phyloP scores from a whole-genome alignment of 2,888 invertebrate genomes.

The Zeuzera pyrina region DNA sequence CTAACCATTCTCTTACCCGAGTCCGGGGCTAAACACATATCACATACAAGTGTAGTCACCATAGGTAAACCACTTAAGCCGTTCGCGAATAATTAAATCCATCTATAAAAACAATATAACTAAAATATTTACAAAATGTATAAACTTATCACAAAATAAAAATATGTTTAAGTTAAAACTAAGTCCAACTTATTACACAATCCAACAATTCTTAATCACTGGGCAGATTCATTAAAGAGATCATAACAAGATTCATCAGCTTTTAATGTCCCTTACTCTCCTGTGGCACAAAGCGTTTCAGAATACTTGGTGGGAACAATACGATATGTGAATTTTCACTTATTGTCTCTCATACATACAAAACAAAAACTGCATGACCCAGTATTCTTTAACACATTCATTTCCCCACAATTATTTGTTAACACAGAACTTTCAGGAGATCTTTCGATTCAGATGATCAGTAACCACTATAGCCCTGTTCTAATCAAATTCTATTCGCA shows the following conservation, averaged over 20 bases:
- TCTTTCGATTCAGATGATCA: conserved; percentile 33
- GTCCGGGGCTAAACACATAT: conserved; percentile 41
- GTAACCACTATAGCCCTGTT: conserved; percentile 7
- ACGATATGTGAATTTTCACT: conserved; percentile 64
- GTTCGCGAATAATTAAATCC: conserved; percentile 37
- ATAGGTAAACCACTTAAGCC: conserved; percentile 42
- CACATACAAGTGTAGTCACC: conserved; percentile 46
- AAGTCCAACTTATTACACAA: conserved; percentile 49
- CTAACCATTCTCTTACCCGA: conserved; percentile 49
- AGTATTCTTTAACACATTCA: conserved; percentile 37
- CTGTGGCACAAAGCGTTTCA: conserved; percentile 33
- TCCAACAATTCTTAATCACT: conserved; percentile 67
- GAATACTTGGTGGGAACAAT: conserved; percentile 48
- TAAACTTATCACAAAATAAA: conserved; percentile 63
- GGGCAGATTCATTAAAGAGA: conserved; percentile 70
- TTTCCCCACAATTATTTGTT: conserved; percentile 24
- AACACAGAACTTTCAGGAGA: conserved; percentile 39
- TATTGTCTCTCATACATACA: conserved; percentile 63
- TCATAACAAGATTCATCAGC: conserved; percentile 68
- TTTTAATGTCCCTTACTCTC: conserved; percentile 31
- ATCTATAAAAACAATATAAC: conserved; percentile 37
- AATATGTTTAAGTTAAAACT: conserved; percentile 41
- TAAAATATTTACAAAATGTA: conserved; percentile 60
- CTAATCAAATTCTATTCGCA: conserved; percentile 9
- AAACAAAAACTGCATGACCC: conserved; percentile 60